Percentiles rank a stretch among this genome's conserved stretches.
Evolutionary conservation across 2,113 vertebrate species (phyloP).

Genomic region (Sus scrofa): T2T-Sscrofa CM000812.6:272440001-272440500

Average conservation of each 20-base stretch:
- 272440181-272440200: neutral
- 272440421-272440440: neutral
- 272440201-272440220: neutral
- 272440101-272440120: neutral
- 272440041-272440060: conserved; percentile 38
- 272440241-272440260: neutral
- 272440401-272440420: neutral
- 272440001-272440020: neutral
- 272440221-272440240: neutral
- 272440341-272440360: conserved; percentile 17
- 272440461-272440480: neutral
- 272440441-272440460: neutral
- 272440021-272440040: neutral
- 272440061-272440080: conserved; percentile 2
- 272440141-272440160: neutral
- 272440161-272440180: neutral
- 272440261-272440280: neutral
- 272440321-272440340: conserved; percentile 1
- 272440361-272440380: neutral
- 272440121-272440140: neutral
- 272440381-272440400: neutral
- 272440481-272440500: neutral
- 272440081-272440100: neutral
- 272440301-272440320: neutral
- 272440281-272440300: neutral